Conservation (phyloP, 1,140 invertebrate species). For the Scaptomyza graminum region DNA sequence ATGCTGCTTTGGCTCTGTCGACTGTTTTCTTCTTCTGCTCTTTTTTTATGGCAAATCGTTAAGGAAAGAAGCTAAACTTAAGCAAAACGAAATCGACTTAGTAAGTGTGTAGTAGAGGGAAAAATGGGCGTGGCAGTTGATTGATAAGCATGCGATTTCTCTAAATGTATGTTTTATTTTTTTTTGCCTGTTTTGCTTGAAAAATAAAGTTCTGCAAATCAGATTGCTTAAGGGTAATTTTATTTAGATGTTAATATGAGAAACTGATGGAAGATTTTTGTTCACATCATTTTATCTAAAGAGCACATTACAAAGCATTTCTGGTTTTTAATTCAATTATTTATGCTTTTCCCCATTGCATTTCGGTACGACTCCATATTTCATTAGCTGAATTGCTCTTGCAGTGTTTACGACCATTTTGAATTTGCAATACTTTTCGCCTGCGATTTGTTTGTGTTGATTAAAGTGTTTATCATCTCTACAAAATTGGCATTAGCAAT, state of each 20-base stretch:
- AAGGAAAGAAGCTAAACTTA: constrained; percentile 46
- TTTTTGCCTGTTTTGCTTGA: background rate
- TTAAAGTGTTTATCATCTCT: background rate
- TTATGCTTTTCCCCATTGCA: background rate
- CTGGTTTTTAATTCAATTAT: too few relatives aligned
- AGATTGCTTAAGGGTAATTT: too few relatives aligned
- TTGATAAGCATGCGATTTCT: too few relatives aligned
- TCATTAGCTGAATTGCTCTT: constrained; percentile 1
- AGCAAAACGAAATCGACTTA: constrained; percentile 65
- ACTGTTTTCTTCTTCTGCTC: background rate
- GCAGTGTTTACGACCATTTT: background rate
- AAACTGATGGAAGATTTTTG: too few relatives aligned
- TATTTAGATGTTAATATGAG: too few relatives aligned
- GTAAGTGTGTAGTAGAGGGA: constrained; percentile 5
- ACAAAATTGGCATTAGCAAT: too few relatives aligned
- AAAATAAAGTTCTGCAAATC: constrained; percentile 1
- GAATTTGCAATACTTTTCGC: background rate
- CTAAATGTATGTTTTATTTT: too few relatives aligned
- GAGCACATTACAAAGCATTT: too few relatives aligned
- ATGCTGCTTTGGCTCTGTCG: constrained; percentile 39
- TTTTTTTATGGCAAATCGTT: constrained; percentile 52
- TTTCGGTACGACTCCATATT: background rate
- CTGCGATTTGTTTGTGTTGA: background rate
- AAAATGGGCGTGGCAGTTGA: too few relatives aligned
- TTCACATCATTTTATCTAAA: too few relatives aligned